Base-by-base conservation (phyloP, 1,140 invertebrate species). In the Pseudomyrmex gracilis region DNA sequence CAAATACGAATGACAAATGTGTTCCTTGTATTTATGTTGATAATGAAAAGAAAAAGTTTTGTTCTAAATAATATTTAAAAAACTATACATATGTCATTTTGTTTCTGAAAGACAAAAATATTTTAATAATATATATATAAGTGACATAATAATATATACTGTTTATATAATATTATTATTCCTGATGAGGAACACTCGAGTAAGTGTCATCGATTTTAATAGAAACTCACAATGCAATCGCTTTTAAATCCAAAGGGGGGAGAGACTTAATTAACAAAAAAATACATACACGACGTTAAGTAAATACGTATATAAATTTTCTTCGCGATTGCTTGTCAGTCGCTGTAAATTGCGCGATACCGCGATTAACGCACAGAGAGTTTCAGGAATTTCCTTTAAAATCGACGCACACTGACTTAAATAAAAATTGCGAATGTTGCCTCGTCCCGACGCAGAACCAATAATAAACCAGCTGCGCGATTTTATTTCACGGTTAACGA, bases 201-300 rank as follows among this genome's bases (percentile, higher is more conserved):
- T 71, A 20, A 22, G 55, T 17, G 24, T 87, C 83, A 84, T 70
- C 86, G 74, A 84, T 87, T 74, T 74, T 84, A 73, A 78, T 57
- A 60, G 47, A 82, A 63, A 60, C 67, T 73, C 43, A 51, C n/a
- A 70, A 66, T 77, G 74, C 63, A 67, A 77, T 78, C 22, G 49
- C 13, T 67, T n/a, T 49, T 13, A 78, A 57, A 58, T 70, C 24
- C 12, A 9, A 64, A 0, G 12, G 17, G n/a, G 13, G 58, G 58
- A 58, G 51, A 10, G n/a, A 17, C 5, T 66, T 47, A 53, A 55
- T n/a, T 58, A 22, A 15, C 47, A 10, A 20, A 0, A 66, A 13
- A n/a, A n/a, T n/a, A n/a, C n/a, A 66, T 22, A 10, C 15, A 45
- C 17, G 22, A 34, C 34, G 0, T 73, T 43, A 1, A 34, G 34